phyloP scores from a whole-genome alignment of 2,797 vertebrate species.

The Sebastes jordani region DNA sequence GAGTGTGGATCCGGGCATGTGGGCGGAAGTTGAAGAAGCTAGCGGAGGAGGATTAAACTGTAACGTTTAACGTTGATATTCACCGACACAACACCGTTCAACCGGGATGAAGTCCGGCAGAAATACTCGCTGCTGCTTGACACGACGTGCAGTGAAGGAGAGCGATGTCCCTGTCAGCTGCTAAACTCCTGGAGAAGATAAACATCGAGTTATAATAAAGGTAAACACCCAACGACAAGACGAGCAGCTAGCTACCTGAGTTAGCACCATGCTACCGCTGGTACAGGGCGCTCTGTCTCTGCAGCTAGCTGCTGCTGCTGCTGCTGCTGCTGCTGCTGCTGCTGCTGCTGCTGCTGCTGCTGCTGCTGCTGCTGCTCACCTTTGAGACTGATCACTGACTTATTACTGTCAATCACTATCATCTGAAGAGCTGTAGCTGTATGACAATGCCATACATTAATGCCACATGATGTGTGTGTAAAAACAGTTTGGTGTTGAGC shows the following conservation, averaged over 20 bases:
- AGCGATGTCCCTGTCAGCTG: slow-evolving; percentile 55
- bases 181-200: slow-evolving; percentile 35
- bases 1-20: background rate
- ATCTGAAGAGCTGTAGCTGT: background rate
- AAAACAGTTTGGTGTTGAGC: background rate
- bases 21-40: slow-evolving; percentile 65
- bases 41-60: slow-evolving; percentile 60
- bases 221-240: slow-evolving; percentile 68
- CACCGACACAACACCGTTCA: background rate
- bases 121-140: background rate
- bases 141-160: slow-evolving; percentile 3
- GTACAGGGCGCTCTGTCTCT: slow-evolving; percentile 39
- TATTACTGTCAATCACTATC: background rate
- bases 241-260: slow-evolving; percentile 20
- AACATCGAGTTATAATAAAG: slow-evolving; percentile 52
- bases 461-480: fast-evolving
- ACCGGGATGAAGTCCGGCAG: slow-evolving; percentile 41
- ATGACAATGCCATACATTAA: background rate
- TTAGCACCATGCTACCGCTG: slow-evolving; percentile 62
- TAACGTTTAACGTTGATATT: slow-evolving; percentile 39
- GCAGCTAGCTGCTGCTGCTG: background rate
- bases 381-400: background rate
- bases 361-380: background rate
- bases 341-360: too few species aligned
- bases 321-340: too few species aligned